Evolutionary conservation across 2,888 invertebrate genomes (phyloP).

Genomic region (Melinaea menophilus): DNA sequence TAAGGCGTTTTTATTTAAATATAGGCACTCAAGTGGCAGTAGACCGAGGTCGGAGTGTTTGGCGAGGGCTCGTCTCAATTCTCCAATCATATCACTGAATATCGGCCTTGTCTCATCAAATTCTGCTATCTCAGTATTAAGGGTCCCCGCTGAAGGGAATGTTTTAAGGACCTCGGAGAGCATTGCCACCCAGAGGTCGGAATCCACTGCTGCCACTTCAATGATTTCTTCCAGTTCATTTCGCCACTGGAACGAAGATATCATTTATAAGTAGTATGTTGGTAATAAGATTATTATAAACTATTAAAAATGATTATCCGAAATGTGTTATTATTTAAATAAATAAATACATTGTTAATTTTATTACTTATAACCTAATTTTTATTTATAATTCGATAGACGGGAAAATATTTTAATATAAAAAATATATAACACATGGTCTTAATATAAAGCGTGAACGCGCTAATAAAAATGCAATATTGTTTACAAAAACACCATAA

Average conservation of each 20-base stretch:
- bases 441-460: background rate
- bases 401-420: background rate
- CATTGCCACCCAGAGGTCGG: slow-evolving; percentile 98
- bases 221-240: slow-evolving; percentile 95
- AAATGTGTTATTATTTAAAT: background rate
- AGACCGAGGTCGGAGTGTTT: slow-evolving; percentile 92
- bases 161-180: slow-evolving; percentile 96
- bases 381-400: background rate
- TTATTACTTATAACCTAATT: background rate
- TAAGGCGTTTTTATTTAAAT: slow-evolving; percentile 95
- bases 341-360: background rate
- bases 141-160: slow-evolving; percentile 91
- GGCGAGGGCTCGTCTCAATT: slow-evolving; percentile 87
- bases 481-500: slow-evolving; percentile 6
- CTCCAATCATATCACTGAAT: slow-evolving; percentile 92
- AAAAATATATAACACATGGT: background rate
- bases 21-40: slow-evolving; percentile 96
- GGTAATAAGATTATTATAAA: too few species aligned
- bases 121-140: slow-evolving; percentile 92
- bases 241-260: slow-evolving; percentile 87
- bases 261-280: background rate
- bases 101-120: slow-evolving; percentile 93
- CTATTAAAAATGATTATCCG: background rate
- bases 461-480: background rate
- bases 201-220: slow-evolving; percentile 93